Base-by-base conservation (phyloP, 1,140 invertebrate species). In the Neomicropteryx cornuta region DNA sequence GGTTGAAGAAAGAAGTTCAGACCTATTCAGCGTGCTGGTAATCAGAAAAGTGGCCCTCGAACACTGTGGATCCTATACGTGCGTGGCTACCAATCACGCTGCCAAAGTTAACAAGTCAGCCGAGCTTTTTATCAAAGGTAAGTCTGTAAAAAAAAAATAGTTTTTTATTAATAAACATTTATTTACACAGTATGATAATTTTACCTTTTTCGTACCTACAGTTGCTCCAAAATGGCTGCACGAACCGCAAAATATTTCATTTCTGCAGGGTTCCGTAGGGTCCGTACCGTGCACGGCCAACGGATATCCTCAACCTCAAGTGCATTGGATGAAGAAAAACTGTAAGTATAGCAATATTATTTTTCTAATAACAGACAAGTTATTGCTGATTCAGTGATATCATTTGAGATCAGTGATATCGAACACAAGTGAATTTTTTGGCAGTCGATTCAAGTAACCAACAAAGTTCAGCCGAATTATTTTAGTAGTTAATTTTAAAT, bases 51-150 rank as follows among this genome's bases (percentile, higher is more conserved):
- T 86, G 1, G 75, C 76, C 1, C 72, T 81, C 3, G 70, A 74
- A 38, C 87, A 92, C 54, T 83, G 84, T 47, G 88, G 87, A 2
- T 80, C 81, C 30, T 93, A 93, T 56, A 90, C 87, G 0, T 92
- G 89, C 54, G 77, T 87, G 10, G 87, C 86, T 0, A 81, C 78
- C 19, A 92, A 92, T 55, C 79, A 76, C 30, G 86, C 86, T 0
- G 86, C 87, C 0, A 80, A 78, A 49, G 80, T 83, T 1, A 88
- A 86, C 56, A 83, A 78, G 49, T 87, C 87, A 1, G 82, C 86
- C 0, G 74, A 81, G 47, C 66, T 93, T 10, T 76, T 83, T 57
- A 87, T 93, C 8, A 82, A 86, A 78, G 84, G 85, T 87, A 70
- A 59, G 55, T 45, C 16, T 33, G 17, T 36, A 32, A 21, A 16